These are phyloP conservation scores for Leiothrix lutea DNA, from an alignment of 2,113 vertebrate species.

Conservation along the genomic window DNA sequence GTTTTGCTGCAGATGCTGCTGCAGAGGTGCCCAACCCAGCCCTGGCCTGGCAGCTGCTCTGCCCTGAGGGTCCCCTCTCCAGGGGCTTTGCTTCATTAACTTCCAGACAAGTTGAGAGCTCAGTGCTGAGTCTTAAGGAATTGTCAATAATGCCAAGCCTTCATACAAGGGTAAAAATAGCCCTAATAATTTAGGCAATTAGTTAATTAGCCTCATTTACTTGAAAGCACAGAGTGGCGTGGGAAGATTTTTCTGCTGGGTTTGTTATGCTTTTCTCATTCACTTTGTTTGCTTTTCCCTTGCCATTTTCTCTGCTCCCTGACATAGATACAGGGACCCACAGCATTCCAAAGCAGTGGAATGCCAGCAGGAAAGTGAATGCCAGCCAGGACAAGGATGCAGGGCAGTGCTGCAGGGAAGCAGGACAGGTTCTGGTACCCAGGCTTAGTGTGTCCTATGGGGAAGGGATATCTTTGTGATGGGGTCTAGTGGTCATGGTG, in stretches of 20 bases:
- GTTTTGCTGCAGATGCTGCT: background rate
- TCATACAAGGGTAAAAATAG: constrained; percentile 46
- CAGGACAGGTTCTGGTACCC: background rate
- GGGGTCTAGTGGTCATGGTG: background rate
- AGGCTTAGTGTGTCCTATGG: background rate
- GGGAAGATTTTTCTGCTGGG: constrained; percentile 30
- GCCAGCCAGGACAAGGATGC: background rate
- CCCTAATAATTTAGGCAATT: constrained; percentile 61
- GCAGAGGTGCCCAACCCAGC: background rate
- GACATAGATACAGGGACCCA: background rate
- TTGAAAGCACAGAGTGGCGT: constrained; percentile 48
- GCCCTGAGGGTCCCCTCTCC: background rate
- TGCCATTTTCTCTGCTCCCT: background rate
- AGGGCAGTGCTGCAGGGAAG: background rate
- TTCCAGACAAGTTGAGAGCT: constrained; percentile 23
- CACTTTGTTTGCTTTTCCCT: constrained; percentile 5
- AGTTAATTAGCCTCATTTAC: constrained; percentile 69
- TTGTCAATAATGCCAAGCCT: background rate
- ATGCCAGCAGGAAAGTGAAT: background rate
- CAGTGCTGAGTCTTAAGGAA: constrained; percentile 15
- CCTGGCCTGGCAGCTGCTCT: background rate
- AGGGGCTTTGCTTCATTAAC: background rate
- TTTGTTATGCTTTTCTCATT: constrained; percentile 28
- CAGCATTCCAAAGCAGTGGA: background rate
- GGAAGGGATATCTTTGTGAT: background rate